Evolutionary conservation across 2,797 vertebrate genomes (phyloP).

Genomic region (Onychomys arenicola): DNA sequence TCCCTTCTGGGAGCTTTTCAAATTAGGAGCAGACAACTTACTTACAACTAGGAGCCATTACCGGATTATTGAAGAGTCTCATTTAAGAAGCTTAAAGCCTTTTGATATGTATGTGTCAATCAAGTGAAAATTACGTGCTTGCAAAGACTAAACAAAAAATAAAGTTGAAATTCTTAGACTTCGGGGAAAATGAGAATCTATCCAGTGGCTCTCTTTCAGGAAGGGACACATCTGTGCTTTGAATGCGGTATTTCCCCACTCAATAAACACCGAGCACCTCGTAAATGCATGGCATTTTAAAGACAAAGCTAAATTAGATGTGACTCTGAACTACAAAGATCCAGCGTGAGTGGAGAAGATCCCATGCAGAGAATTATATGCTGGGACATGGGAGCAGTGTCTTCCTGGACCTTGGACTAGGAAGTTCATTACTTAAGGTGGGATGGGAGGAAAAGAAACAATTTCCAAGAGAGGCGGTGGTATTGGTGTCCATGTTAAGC

Average conservation of each 20-base stretch:
- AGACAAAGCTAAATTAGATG: neutral
- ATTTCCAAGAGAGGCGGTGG: neutral
- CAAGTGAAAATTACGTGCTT: neutral
- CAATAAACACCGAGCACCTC: neutral
- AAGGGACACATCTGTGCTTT: neutral
- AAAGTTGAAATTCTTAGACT: slow-evolving; percentile 6
- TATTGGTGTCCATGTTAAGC: neutral
- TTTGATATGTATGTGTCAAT: neutral
- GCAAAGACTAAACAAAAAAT: neutral
- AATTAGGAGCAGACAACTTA: neutral
- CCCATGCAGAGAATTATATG: neutral
- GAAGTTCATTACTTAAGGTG: neutral
- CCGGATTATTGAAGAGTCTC: neutral
- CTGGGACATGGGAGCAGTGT: neutral
- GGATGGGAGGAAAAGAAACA: neutral
- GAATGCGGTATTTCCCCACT: neutral
- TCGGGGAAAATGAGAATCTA: neutral
- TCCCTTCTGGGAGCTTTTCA: neutral
- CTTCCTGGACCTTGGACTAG: neutral
- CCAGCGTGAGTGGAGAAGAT: neutral
- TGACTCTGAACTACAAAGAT: neutral
- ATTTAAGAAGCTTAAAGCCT: neutral
- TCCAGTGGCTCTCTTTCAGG: neutral
- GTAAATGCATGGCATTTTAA: neutral
- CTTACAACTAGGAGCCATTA: neutral